Base-by-base conservation (phyloP, 92 coral and sea anemone species). In the Diadumene lineata region DNA sequence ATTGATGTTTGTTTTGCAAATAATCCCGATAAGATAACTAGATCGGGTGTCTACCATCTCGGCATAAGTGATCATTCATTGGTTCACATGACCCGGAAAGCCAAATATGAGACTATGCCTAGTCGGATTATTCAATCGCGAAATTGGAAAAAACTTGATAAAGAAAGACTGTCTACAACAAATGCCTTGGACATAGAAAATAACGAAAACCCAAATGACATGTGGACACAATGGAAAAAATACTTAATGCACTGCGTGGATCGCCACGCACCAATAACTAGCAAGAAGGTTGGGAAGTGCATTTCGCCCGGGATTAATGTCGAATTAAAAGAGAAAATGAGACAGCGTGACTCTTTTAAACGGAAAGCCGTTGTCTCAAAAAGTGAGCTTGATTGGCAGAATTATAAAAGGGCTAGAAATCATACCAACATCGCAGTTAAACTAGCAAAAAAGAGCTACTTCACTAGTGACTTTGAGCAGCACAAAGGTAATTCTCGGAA, bases 1-100 rank as follows among this genome's bases (percentile, higher is more conserved):
- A 80, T 85, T 48, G 89, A 85, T 74, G 48, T 85, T 27, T 44
- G 51, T 17, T 8, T 44, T 44, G 17, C 51, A 44, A 44, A 44
- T 44, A 44, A 9, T 44, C 51, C 51, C 17, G 51, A 44, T 8
- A 44, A 44, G 51, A 44, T 44, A 56, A 66, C 25, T 85, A 25
- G 17, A 44, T 44, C 51, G 17, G 51, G 51, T 8, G 51, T 44
- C 9, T 44, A 44, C 17, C 51, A 44, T 44, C 0, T 70, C 9
- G 55, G 84, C 70, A 79, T 79, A 24, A 79, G 84, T 28, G 51
- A 44, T 44, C 51, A 44, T 17, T 44, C 78, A 70, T 17, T 44
- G 17, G 51, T 44, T 9, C 17, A 8, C 17, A 44, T 44, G 51
- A 44, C 51, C 51, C 51, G 51, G 51, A 44, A 44, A 44, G 51